Conservation (phyloP, 2,113 vertebrate genomes). For the Hyperoodon ampullatus region DNA sequence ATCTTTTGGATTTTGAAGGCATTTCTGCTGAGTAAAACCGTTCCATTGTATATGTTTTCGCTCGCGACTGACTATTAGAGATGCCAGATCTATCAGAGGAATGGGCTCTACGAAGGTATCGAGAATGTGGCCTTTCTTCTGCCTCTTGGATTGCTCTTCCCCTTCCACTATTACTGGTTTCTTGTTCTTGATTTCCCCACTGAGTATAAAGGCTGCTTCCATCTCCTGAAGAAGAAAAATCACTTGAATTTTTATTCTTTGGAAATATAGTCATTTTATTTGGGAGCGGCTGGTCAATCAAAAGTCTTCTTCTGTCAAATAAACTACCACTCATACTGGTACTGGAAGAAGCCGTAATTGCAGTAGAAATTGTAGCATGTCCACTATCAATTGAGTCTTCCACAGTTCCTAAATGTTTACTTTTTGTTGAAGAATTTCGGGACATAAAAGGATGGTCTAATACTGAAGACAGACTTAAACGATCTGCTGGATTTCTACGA, state of each 20-base stretch:
- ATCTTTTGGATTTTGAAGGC: constrained; percentile 83
- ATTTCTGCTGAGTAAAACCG: constrained; percentile 93
- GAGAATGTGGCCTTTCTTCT: constrained; percentile 90
- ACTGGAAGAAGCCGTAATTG: constrained; percentile 86
- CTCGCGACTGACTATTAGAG: constrained; percentile 77
- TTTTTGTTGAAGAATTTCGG: constrained; percentile 83
- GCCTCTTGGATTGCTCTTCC: constrained; percentile 79
- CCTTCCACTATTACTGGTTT: constrained; percentile 68
- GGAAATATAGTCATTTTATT: constrained; percentile 91
- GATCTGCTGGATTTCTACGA: constrained; percentile 92
- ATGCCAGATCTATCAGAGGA: constrained; percentile 92
- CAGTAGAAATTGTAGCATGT: constrained; percentile 97
- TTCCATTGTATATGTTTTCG: constrained; percentile 78
- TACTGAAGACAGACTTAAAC: constrained; percentile 94
- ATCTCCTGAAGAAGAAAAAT: constrained; percentile 81
- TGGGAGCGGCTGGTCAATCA: constrained; percentile 91
- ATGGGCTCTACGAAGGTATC: constrained; percentile 94
- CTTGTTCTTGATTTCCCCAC: constrained; percentile 81
- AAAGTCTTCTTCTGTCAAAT: constrained; percentile 90
- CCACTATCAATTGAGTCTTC: constrained; percentile 97
- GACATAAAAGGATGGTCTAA: constrained; percentile 98
- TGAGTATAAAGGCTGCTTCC: constrained; percentile 82
- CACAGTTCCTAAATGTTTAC: constrained; percentile 87
- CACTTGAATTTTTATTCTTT: constrained; percentile 82
- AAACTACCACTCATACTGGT: constrained; percentile 88